Percentiles rank a stretch among this genome's conserved stretches.
Conservation (phyloP, 2,797 vertebrate genomes). For the Oreochromis grahami region DNA sequence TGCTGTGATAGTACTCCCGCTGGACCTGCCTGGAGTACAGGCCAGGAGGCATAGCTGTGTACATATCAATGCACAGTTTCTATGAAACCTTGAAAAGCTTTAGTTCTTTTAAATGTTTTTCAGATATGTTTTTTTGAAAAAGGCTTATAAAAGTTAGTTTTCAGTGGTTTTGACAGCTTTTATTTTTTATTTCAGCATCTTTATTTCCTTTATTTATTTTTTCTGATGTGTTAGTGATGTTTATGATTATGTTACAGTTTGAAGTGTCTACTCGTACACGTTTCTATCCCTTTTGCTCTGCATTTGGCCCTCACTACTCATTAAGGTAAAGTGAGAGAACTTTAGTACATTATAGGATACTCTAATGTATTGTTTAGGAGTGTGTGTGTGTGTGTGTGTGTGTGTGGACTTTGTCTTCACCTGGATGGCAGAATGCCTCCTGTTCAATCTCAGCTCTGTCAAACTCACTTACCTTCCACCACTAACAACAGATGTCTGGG, state of each 20-base stretch:
- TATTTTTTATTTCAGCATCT: background rate
- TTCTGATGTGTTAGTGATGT: background rate
- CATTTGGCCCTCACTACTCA: background rate
- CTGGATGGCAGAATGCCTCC: conserved; percentile 69
- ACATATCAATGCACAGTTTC: background rate
- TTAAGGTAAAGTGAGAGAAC: background rate
- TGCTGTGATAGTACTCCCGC: conserved; percentile 1
- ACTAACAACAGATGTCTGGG: conserved; percentile 73
- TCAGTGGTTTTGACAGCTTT: background rate
- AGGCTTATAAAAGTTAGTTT: fast-evolving
- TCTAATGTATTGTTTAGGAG: background rate
- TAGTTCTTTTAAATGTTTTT: background rate
- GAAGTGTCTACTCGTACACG: background rate
- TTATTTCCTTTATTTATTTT: background rate
- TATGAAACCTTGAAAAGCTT: background rate
- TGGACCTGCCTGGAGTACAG: background rate
- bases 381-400: background rate
- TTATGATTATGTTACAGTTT: background rate
- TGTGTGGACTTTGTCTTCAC: conserved; percentile 42
- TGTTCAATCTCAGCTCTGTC: conserved; percentile 76
- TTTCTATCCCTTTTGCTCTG: background rate
- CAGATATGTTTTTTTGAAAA: background rate
- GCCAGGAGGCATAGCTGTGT: background rate
- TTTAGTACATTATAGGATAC: background rate
- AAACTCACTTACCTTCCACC: conserved; percentile 73